Percentiles rank a stretch among this genome's conserved stretches.
Conservation (phyloP, 1,140 invertebrate genomes). For the Zaprionus nigranus region DNA sequence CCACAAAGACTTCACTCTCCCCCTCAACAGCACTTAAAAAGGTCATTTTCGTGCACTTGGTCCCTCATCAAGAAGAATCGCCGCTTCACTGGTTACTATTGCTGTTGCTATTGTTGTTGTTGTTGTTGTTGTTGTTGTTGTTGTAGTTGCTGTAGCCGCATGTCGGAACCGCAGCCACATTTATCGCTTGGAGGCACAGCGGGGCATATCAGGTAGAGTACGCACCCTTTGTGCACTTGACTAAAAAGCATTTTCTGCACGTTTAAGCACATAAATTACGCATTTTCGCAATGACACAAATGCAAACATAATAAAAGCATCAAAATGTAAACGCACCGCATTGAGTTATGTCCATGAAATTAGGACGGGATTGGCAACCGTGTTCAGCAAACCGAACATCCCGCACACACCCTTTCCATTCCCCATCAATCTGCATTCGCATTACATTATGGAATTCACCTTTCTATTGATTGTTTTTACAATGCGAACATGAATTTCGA, state of each 20-base stretch:
- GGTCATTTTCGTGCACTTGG: conserved; percentile 47
- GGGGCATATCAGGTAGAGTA: background rate
- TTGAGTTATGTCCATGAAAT: conserved; percentile 70
- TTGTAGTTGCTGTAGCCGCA: conserved; percentile 20
- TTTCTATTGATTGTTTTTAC: conserved; percentile 50
- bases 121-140: too few species aligned
- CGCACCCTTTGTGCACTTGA: conserved; percentile 58
- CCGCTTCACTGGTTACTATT: background rate
- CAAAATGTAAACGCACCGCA: conserved; percentile 58
- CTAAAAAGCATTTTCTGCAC: conserved; percentile 77
- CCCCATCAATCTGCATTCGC: conserved; percentile 37
- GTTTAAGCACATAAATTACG: conserved; percentile 80
- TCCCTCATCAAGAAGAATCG: conserved; percentile 39
- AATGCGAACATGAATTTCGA: conserved; percentile 21
- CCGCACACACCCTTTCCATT: conserved; percentile 10
- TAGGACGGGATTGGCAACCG: conserved; percentile 28
- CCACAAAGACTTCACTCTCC: conserved; percentile 8
- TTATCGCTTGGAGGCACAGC: conserved; percentile 26
- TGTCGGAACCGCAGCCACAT: conserved; percentile 38
- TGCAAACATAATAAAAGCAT: conserved; percentile 73
- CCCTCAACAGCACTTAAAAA: conserved; percentile 11
- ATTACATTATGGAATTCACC: conserved; percentile 14
- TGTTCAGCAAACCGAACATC: background rate
- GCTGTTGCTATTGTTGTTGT: too few species aligned
- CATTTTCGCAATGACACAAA: conserved; percentile 47